Conservation (phyloP, 2,113 vertebrate genomes). For the Dissostichus mawsoni region DNA sequence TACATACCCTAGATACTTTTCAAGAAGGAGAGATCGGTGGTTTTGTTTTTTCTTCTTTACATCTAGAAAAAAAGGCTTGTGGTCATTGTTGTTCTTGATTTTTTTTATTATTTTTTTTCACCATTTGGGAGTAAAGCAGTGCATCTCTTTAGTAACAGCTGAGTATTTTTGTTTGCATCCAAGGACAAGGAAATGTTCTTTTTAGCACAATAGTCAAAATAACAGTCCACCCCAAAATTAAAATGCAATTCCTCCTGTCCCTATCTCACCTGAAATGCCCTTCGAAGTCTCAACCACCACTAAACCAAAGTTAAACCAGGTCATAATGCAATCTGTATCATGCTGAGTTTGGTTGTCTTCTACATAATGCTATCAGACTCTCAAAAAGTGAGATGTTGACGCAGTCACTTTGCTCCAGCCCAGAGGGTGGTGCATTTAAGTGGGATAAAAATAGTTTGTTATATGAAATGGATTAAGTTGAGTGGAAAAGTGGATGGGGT, state of each 20-base stretch:
- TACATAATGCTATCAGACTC: conserved; percentile 31
- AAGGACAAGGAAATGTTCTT: conserved; percentile 1
- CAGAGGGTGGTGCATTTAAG: conserved; percentile 28
- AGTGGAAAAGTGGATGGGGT: conserved; percentile 34
- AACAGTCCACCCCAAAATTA: not conserved
- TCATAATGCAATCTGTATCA: not conserved
- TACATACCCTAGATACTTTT: conserved; percentile 61
- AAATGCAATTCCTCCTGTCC: not conserved
- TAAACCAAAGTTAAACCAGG: not conserved
- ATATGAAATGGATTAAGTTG: conserved; percentile 45
- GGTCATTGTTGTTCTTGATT: conserved; percentile 57
- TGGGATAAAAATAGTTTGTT: conserved; percentile 42
- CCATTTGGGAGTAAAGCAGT: conserved; percentile 5
- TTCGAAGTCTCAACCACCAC: not conserved
- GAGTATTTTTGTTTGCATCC: conserved; percentile 7
- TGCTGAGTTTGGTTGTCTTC: not conserved
- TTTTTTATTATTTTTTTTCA: conserved; percentile 14
- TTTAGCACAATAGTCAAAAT: conserved; percentile 14
- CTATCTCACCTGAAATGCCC: conserved; percentile 1
- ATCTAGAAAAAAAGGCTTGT: conserved; percentile 58
- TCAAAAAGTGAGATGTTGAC: conserved; percentile 23
- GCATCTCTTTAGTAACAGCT: conserved; percentile 13
- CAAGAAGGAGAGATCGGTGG: conserved; percentile 7
- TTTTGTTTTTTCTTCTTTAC: conserved; percentile 41
- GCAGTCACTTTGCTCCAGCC: conserved; percentile 10